phyloP scores from a whole-genome alignment of 2,888 invertebrate genomes.

The Imbricaverruca yamaguchii region DNA sequence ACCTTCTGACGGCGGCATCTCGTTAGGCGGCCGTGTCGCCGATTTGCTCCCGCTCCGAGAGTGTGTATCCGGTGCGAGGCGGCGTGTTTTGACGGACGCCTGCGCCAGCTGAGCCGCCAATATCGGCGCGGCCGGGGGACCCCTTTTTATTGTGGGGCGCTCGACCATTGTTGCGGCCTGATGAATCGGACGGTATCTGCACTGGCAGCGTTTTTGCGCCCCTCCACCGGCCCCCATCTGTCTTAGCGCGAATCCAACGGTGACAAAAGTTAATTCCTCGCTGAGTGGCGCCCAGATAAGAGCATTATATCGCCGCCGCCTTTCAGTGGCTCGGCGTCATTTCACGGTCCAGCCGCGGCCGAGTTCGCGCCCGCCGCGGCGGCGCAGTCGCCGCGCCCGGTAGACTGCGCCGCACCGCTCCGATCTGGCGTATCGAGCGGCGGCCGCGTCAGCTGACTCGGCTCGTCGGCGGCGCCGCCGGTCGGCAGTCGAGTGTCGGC shows the following conservation, averaged over 20 bases:
- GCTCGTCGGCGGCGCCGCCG: not conserved
- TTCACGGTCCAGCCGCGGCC: slow-evolving; percentile 9
- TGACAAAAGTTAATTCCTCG: slow-evolving; percentile 17
- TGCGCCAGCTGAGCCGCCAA: not conserved
- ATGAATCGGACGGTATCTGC: slow-evolving; percentile 11
- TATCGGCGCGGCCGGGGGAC: not conserved
- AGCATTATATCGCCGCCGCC: not conserved
- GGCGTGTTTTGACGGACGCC: not conserved
- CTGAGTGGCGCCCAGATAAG: slow-evolving; percentile 20
- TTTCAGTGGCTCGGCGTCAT: not conserved
- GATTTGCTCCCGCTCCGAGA: not conserved
- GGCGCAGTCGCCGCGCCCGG: not conserved
- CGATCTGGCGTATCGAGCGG: not conserved
- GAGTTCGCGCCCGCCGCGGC: not conserved
- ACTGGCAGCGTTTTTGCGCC: slow-evolving; percentile 3
- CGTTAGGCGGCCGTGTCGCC: not conserved
- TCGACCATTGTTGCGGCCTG: not conserved
- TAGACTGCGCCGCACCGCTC: slow-evolving; percentile 5
- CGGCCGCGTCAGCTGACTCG: not conserved
- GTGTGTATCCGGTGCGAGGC: not conserved
- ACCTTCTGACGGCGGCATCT: not conserved
- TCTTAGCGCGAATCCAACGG: slow-evolving; percentile 2
- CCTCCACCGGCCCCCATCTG: slow-evolving; percentile 3
- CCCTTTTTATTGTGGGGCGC: slow-evolving; percentile 11
- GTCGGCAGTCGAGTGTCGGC: not conserved